Conservation (phyloP, 2,797 vertebrate genomes). For the Sebastes minor region DNA sequence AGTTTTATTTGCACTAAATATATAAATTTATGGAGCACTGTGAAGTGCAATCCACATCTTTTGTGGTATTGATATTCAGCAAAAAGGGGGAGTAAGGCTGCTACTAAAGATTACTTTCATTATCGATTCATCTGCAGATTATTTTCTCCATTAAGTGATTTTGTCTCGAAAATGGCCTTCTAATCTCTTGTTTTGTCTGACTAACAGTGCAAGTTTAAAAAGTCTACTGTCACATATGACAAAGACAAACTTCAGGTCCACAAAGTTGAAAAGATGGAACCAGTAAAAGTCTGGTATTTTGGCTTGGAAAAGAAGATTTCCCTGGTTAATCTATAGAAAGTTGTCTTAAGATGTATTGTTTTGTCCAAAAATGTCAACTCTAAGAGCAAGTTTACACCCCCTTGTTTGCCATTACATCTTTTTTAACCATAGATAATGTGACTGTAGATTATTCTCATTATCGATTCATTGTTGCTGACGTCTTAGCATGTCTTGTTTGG, state of each 20-base stretch:
- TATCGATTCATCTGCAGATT: background rate
- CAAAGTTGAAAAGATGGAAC: background rate
- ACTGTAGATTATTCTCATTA: background rate
- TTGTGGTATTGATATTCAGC: conserved; percentile 34
- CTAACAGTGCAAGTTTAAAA: background rate
- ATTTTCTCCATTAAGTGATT: background rate
- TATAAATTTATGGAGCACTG: conserved; percentile 19
- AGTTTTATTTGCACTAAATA: conserved; percentile 52
- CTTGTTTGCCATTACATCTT: no score
- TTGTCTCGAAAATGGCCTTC: background rate
- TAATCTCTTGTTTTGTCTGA: background rate
- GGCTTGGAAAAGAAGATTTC: background rate
- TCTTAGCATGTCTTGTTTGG: background rate
- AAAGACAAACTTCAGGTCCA: background rate
- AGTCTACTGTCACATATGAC: background rate
- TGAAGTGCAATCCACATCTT: conserved; percentile 44
- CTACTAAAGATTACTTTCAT: background rate
- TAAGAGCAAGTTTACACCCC: background rate
- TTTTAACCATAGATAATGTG: background rate
- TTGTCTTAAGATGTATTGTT: background rate
- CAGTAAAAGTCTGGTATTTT: background rate
- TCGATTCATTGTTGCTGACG: background rate
- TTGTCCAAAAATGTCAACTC: background rate
- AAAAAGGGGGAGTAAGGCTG: background rate
- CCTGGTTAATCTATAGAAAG: background rate